Percentiles rank a stretch among this genome's conserved stretches.
Evolutionary conservation across 2,797 vertebrate species (phyloP).

Genomic region (Alosa sapidissima): DNA sequence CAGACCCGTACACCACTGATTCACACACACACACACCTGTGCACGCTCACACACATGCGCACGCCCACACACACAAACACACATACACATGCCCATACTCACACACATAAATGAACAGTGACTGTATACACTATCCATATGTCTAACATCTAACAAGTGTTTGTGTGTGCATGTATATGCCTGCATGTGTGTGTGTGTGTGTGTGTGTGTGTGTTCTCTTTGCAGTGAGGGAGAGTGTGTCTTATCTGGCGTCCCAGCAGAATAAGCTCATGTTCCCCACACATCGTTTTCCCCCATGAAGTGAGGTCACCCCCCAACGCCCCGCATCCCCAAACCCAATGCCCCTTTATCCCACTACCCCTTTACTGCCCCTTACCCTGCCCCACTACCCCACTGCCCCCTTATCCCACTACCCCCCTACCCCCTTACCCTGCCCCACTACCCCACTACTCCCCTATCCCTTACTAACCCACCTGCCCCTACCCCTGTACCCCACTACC

Average conservation of each 20-base stretch:
- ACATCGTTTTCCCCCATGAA: conserved; percentile 83
- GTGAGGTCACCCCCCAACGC: conserved; percentile 50
- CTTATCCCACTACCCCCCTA: too few relatives aligned
- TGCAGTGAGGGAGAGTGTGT: conserved; percentile 83
- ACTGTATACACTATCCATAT: not conserved
- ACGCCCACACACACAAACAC: not conserved
- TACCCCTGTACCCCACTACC: too few relatives aligned
- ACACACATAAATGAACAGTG: not conserved
- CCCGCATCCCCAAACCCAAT: too few relatives aligned
- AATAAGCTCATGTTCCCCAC: conserved; percentile 82
- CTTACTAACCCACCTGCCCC: too few relatives aligned
- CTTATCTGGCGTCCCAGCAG: conserved; percentile 79
- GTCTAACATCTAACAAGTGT: not conserved
- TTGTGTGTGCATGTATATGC: not conserved
- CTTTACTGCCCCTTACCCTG: too few relatives aligned
- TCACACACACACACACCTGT: not conserved
- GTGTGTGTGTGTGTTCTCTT: conserved; percentile 49
- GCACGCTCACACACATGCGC: not conserved
- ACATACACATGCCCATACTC: not conserved
- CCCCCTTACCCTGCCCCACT: too few relatives aligned
- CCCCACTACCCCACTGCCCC: too few relatives aligned
- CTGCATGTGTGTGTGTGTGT: not conserved
- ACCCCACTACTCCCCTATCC: too few relatives aligned
- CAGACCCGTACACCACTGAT: not conserved
- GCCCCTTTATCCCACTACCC: too few relatives aligned